phyloP scores from a whole-genome alignment of 2,888 invertebrate species.

The Dryococelus australis region DNA sequence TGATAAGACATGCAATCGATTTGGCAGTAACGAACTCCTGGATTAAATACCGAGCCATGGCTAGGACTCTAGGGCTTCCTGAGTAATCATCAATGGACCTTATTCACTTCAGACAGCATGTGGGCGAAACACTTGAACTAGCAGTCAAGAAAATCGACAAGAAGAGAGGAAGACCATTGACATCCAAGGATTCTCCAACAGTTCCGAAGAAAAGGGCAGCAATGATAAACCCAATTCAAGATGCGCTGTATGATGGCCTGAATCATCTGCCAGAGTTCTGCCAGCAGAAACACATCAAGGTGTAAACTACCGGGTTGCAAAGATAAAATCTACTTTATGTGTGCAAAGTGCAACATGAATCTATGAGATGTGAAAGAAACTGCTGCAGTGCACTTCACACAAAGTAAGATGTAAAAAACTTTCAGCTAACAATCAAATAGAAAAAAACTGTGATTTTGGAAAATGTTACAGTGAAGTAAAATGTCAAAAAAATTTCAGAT shows the following conservation, averaged over 20 bases:
- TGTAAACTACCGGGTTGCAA: not conserved
- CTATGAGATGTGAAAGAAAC: not conserved
- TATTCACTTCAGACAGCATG: not conserved
- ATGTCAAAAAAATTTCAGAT: too few relatives aligned
- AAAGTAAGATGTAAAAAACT: not conserved
- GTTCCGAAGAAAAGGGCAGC: not conserved
- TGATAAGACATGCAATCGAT: not conserved
- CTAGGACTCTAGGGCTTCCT: not conserved
- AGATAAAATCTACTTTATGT: not conserved
- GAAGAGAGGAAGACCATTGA: not conserved
- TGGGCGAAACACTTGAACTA: not conserved
- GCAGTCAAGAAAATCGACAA: not conserved
- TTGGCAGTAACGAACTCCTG: not conserved
- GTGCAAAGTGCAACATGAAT: not conserved
- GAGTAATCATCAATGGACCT: not conserved
- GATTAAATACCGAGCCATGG: not conserved
- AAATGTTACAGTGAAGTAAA: too few relatives aligned
- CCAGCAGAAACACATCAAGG: not conserved
- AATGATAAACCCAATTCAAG: not conserved
- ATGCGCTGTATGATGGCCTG: not conserved
- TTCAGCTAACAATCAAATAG: too few relatives aligned
- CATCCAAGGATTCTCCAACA: not conserved
- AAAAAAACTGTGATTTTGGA: too few relatives aligned
- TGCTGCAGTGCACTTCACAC: not conserved
- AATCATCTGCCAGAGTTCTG: not conserved